These are phyloP conservation scores for Stegodyphus mimosarum DNA, from an alignment of 1,140 invertebrate species.

Conservation along the genomic window DNA sequence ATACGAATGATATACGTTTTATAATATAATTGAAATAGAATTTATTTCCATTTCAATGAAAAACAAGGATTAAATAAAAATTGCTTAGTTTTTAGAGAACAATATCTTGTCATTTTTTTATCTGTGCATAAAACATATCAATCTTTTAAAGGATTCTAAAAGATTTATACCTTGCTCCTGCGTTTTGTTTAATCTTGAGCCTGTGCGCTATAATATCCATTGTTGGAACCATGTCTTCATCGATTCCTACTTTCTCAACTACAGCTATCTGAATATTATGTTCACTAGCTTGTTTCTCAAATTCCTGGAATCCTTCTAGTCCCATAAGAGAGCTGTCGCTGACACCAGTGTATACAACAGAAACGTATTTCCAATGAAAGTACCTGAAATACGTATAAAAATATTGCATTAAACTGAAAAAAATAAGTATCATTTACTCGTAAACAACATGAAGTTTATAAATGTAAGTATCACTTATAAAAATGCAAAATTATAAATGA, in stretches of 20 bases:
- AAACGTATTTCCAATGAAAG: conserved; percentile 65
- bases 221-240: conserved; percentile 11
- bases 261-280: conserved; percentile 36
- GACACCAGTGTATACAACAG: conserved; percentile 64
- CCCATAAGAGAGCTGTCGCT: conserved; percentile 13
- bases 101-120: too few relatives aligned
- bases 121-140: too few relatives aligned
- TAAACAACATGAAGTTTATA: too few relatives aligned
- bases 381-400: conserved; percentile 38
- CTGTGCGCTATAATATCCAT: conserved; percentile 51
- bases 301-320: conserved; percentile 12
- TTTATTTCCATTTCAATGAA: too few relatives aligned
- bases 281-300: not conserved
- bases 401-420: not conserved
- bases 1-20: too few relatives aligned
- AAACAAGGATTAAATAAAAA: too few relatives aligned
- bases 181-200: conserved; percentile 52
- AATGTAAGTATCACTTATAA: too few relatives aligned
- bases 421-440: too few relatives aligned
- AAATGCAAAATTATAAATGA: too few relatives aligned
- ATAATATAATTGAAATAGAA: too few relatives aligned
- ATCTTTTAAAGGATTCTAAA: not conserved
- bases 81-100: too few relatives aligned
- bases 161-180: conserved; percentile 21
- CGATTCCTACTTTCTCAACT: conserved; percentile 3